Evolutionary conservation across 1,140 invertebrate genomes (phyloP), one percentile per base, ranked within the genome.

Genomic region (Rhopalosiphum maidis): DNA sequence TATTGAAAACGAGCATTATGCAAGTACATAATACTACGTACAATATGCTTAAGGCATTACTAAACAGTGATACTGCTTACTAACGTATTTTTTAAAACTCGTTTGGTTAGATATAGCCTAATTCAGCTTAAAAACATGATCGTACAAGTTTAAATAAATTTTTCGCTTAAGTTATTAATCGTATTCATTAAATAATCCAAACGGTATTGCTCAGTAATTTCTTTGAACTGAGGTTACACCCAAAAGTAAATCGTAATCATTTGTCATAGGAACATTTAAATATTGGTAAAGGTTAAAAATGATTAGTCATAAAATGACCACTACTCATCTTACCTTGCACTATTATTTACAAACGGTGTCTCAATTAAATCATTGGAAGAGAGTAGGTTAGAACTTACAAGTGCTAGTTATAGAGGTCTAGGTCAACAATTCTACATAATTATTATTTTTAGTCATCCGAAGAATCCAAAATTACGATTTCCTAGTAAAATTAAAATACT

Each of bases 21-120:
- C 86, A 87, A 87, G 30, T 87, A n/a, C 15, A 87, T n/a, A 48
- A 25, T 87, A 48, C 46, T 87, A 48, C 30, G 43, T 46, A 87
- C 43, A 87, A 48, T 87, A 30, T 46, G 87, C 87, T 54, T 89
- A 43, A 54, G 30, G 48, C 87, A 89, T 54, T 89, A 48, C 7
- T 89, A 54, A 89, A 89, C 48, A 89, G 35, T 54, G 43, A 35
- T 89, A 89, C 77, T 82, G 9, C 15, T 68, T 18, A 68, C 11
- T 35, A 25, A 54, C 30, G 48, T 54, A 37, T 43, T 89, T 86
- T 89, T 55, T 89, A 88, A 88, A 89, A 89, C 87, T 55, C 87
- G 48, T 54, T 89, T 89, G 21, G 37, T 54, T 89, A 89, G 6
- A 88, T 37, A 55, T 89, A 35, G 48, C n/a, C 87, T 48, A 37